These are phyloP conservation scores for Eleutherodactylus coqui DNA, from an alignment of 2,797 vertebrate genomes.

Conservation along the genomic window DNA sequence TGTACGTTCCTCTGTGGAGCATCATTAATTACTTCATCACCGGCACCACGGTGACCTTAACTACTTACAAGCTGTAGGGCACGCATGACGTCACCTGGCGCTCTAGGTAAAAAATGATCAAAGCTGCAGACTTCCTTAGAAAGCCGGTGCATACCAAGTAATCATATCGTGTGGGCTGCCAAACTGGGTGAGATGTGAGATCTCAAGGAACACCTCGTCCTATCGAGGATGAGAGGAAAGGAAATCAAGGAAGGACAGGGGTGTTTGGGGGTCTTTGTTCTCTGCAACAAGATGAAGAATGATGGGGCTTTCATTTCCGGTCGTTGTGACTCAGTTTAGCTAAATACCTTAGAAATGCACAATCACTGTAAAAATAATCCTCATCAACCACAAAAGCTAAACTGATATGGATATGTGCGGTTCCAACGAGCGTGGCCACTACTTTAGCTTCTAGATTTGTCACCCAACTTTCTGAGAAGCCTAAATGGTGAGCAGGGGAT, in stretches of 20 bases:
- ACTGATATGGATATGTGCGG: neutral
- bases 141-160: neutral
- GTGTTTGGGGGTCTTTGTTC: neutral
- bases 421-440: neutral
- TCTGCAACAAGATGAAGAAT: neutral
- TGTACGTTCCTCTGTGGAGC: constrained; percentile 2
- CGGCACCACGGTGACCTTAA: neutral
- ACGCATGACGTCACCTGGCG: neutral
- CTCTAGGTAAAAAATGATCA: constrained; percentile 4
- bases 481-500: neutral
- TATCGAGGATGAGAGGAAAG: neutral
- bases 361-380: neutral
- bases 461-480: neutral
- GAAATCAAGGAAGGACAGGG: neutral
- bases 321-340: no score
- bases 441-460: neutral
- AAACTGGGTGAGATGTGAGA: no score
- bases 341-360: no score
- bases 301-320: neutral
- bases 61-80: neutral
- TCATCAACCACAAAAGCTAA: neutral
- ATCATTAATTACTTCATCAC: constrained; percentile 21
- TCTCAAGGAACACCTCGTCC: neutral
- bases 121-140: neutral
- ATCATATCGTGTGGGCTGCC: neutral